Evolutionary conservation across 1,140 invertebrate species (phyloP).

Genomic region (Pteromalus puparum): DNA sequence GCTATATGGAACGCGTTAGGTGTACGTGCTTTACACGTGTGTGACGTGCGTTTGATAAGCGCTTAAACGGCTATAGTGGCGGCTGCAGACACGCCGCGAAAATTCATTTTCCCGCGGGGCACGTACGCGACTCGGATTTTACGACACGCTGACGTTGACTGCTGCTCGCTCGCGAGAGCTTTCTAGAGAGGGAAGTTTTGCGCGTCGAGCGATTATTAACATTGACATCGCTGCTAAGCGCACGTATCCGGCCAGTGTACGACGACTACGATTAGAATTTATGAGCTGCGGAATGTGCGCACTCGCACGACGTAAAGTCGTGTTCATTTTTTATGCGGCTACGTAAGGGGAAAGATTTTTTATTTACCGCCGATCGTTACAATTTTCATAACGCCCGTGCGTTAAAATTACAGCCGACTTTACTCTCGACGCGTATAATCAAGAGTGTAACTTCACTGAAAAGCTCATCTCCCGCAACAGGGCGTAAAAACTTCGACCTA

Average conservation of each 20-base stretch:
- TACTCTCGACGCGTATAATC: too few species aligned
- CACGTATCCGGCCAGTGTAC: too few species aligned
- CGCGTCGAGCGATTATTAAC: not conserved
- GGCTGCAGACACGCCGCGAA: conserved; percentile 14
- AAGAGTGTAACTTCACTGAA: too few species aligned
- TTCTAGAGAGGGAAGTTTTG: not conserved
- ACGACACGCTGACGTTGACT: not conserved
- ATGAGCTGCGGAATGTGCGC: not conserved
- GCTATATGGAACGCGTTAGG: not conserved
- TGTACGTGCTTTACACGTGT: not conserved
- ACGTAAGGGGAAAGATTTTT: too few species aligned
- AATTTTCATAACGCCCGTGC: not conserved
- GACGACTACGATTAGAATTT: not conserved
- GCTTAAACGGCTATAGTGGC: not conserved
- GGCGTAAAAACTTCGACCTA: too few species aligned
- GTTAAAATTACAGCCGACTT: too few species aligned
- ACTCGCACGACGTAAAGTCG: not conserved
- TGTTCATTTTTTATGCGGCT: not conserved
- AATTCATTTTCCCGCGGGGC: conserved; percentile 32
- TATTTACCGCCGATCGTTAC: too few species aligned
- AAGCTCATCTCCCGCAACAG: too few species aligned
- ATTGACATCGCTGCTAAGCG: not conserved
- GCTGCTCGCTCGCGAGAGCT: too few species aligned
- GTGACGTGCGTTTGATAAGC: not conserved
- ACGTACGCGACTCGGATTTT: not conserved